These are phyloP conservation scores for Polyommatus icarus DNA, from an alignment of 2,888 invertebrate genomes.

Conservation along the genomic window DNA sequence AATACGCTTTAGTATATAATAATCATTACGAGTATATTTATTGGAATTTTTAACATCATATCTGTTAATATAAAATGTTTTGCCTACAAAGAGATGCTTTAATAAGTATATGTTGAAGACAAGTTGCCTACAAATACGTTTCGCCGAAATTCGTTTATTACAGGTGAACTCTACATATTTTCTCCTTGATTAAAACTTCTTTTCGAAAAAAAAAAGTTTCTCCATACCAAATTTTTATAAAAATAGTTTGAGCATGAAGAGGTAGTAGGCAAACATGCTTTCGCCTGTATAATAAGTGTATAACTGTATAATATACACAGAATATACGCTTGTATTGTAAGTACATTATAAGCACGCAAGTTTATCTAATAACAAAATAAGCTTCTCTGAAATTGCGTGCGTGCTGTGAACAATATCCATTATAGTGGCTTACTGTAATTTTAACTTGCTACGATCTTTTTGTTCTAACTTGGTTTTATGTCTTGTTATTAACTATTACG, in stretches of 20 bases:
- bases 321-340: background rate
- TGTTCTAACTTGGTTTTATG: background rate
- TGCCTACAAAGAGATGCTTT: too few species aligned
- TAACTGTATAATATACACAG: background rate
- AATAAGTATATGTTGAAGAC: too few species aligned
- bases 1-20: too few species aligned
- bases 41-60: too few species aligned
- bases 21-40: too few species aligned
- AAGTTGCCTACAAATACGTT: too few species aligned
- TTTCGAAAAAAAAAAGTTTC: background rate
- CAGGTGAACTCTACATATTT: too few species aligned
- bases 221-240: background rate
- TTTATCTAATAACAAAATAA: slow-evolving; percentile 1
- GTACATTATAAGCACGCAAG: background rate
- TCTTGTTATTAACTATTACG: background rate
- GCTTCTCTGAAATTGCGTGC: background rate
- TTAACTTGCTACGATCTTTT: background rate
- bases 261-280: too few species aligned
- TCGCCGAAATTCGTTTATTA: too few species aligned
- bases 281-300: background rate
- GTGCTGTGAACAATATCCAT: slow-evolving; percentile 18
- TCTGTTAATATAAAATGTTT: too few species aligned
- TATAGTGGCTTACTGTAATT: background rate
- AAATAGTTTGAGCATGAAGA: too few species aligned
- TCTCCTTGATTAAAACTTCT: too few species aligned